Evolutionary conservation across 2,113 vertebrate genomes (phyloP).

Genomic region (Heptranchias perlo): DNA sequence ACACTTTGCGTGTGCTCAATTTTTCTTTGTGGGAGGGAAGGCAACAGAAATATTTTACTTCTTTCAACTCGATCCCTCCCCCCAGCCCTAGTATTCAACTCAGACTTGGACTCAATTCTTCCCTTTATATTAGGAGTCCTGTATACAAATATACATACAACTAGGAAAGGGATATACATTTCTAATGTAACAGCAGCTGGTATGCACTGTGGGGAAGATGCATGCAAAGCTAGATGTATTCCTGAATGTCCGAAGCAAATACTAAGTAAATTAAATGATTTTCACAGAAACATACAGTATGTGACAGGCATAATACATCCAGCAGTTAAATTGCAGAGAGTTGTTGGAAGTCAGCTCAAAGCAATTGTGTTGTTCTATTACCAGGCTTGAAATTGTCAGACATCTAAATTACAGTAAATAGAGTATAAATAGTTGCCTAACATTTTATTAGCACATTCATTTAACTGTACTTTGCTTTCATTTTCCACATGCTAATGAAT

Average conservation of each 20-base stretch:
- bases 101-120: background rate
- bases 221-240: background rate
- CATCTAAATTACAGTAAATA: background rate
- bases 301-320: background rate
- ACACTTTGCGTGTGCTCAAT: background rate
- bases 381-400: background rate
- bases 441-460: background rate
- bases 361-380: background rate
- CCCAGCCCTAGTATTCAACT: background rate
- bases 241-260: background rate
- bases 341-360: background rate
- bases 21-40: background rate
- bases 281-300: background rate
- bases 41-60: background rate
- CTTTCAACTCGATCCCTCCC: background rate
- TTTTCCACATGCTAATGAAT: background rate
- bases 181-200: background rate
- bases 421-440: background rate
- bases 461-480: background rate
- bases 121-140: background rate
- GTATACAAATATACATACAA: background rate
- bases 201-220: background rate
- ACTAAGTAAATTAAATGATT: background rate
- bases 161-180: background rate
- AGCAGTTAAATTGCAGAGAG: background rate